phyloP scores from a whole-genome alignment of 2,113 vertebrate species.

The Phrynocephalus versicolor region DNA sequence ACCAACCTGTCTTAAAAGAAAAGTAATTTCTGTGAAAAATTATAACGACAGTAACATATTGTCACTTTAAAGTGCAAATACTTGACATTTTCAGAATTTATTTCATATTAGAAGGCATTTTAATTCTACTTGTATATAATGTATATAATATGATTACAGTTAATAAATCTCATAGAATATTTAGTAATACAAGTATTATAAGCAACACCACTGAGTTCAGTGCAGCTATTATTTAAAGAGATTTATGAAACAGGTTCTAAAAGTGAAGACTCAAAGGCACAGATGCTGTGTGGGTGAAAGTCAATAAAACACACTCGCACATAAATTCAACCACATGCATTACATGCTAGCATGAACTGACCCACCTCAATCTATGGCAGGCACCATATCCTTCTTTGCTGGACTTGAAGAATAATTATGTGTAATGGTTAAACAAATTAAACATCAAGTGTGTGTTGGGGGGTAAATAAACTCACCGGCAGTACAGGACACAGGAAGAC shows the following conservation, averaged over 20 bases:
- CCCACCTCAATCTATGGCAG: too few species aligned
- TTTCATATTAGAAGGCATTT: not conserved
- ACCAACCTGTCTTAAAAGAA: not conserved
- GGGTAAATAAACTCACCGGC: too few species aligned
- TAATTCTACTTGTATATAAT: not conserved
- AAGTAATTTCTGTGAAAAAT: not conserved
- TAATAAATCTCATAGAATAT: not conserved
- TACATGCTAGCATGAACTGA: not conserved
- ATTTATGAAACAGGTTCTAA: not conserved
- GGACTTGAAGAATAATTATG: too few species aligned
- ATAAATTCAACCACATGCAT: too few species aligned
- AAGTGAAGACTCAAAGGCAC: not conserved
- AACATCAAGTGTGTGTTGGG: too few species aligned
- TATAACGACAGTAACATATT: not conserved
- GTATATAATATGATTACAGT: not conserved
- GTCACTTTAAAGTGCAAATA: constrained; percentile 4
- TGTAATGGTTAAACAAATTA: too few species aligned
- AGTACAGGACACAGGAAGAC: too few species aligned
- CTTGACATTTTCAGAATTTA: not conserved
- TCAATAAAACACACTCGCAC: too few species aligned
- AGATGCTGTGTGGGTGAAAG: not conserved
- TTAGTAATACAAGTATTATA: not conserved
- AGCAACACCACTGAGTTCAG: not conserved
- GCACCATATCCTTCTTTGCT: too few species aligned
- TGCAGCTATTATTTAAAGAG: too few species aligned